phyloP scores from a whole-genome alignment of 2,113 vertebrate genomes.

The Mesoclemmys tuberculata region DNA sequence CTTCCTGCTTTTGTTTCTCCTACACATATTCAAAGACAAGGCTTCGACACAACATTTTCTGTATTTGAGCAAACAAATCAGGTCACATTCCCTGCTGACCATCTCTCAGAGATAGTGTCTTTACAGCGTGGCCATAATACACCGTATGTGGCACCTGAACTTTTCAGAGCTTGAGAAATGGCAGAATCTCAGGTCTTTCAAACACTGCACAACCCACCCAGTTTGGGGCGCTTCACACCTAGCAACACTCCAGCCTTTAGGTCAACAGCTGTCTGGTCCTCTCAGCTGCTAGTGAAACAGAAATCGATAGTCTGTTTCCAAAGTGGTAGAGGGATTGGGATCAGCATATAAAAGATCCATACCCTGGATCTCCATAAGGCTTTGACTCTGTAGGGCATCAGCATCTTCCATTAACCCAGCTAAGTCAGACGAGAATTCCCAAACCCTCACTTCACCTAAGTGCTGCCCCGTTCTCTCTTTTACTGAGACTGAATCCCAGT shows the following conservation, averaged over 20 bases:
- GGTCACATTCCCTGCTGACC: background rate
- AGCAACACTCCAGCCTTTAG: background rate
- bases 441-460: background rate
- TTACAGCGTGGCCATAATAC: background rate
- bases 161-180: background rate
- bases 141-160: background rate
- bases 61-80: background rate
- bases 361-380: background rate
- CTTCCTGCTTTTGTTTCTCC: background rate
- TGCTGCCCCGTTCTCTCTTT: background rate
- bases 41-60: background rate
- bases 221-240: background rate
- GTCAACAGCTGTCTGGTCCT: background rate
- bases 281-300: too few relatives aligned
- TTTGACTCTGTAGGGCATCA: background rate
- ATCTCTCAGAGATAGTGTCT: background rate
- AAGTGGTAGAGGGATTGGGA: background rate
- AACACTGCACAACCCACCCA: background rate
- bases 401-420: background rate
- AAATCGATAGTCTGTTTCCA: too few relatives aligned
- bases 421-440: background rate
- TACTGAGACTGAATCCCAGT: background rate
- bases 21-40: background rate
- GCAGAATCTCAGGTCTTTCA: background rate
- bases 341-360: background rate